Evolutionary conservation across 30 jellyfish, hydroid and myxozoan genomes (phyloP).

Genomic region (Rhopilema esculentum): DNA sequence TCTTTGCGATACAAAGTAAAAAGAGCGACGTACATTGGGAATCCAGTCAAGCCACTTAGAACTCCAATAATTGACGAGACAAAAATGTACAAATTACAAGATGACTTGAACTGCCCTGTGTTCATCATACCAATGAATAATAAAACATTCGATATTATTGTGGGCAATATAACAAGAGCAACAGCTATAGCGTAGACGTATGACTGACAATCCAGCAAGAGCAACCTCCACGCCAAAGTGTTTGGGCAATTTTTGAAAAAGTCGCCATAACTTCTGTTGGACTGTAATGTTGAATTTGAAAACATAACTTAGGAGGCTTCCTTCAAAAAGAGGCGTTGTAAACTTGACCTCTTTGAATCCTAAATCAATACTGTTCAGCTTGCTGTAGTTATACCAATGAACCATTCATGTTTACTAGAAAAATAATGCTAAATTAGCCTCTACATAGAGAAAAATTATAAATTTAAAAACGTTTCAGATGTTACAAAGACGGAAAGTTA

Average conservation of each 20-base stretch:
- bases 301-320: neutral
- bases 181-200: slow-evolving; percentile 19
- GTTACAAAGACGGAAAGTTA: no score
- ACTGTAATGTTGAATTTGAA: neutral
- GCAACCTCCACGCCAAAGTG: slow-evolving; percentile 43
- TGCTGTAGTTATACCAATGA: no score
- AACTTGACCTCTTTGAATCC: no score
- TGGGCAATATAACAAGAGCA: slow-evolving; percentile 19
- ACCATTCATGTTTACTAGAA: no score
- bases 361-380: no score
- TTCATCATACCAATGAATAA: slow-evolving; percentile 5
- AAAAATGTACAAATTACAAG: slow-evolving; percentile 13
- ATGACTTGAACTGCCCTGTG: slow-evolving; percentile 2
- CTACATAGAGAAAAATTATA: no score
- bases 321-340: no score
- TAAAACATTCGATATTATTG: slow-evolving; percentile 13
- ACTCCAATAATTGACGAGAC: slow-evolving; percentile 20
- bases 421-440: no score
- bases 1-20: slow-evolving; percentile 12
- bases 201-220: slow-evolving; percentile 30
- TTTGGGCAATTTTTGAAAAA: slow-evolving; percentile 12
- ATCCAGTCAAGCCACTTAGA: slow-evolving; percentile 19
- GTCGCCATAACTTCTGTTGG: neutral
- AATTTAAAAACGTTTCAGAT: no score
- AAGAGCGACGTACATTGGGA: slow-evolving; percentile 29